phyloP scores from a whole-genome alignment of 2,113 vertebrate genomes.

The Mellivora capensis region DNA sequence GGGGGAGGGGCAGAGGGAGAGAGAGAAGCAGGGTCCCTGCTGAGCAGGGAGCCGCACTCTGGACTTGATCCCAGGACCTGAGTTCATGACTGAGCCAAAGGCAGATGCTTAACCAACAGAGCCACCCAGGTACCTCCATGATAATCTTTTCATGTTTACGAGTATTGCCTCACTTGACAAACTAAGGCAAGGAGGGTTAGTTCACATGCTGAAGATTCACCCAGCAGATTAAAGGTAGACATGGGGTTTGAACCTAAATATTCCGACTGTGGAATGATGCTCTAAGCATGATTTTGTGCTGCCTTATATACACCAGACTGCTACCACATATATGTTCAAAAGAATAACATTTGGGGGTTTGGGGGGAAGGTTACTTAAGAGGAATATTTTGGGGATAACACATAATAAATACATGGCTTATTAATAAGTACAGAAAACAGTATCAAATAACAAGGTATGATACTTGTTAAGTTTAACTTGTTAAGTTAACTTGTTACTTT shows the following conservation, averaged over 20 bases:
- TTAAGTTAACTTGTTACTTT: too few relatives aligned
- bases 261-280: background rate
- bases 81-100: too few relatives aligned
- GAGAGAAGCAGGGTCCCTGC: too few relatives aligned
- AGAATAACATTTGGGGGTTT: background rate
- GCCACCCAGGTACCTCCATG: too few relatives aligned
- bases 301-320: background rate
- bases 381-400: background rate
- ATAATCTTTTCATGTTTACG: background rate
- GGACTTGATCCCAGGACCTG: too few relatives aligned
- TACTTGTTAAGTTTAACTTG: background rate
- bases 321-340: background rate
- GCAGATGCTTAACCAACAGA: too few relatives aligned
- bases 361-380: background rate
- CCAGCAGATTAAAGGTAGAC: background rate
- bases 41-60: too few relatives aligned
- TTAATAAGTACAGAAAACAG: background rate
- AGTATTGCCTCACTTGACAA: background rate
- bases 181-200: background rate
- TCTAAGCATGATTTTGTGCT: background rate
- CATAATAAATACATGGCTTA: background rate
- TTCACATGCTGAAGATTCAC: background rate
- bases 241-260: background rate
- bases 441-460: background rate
- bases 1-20: too few relatives aligned